These are phyloP conservation scores for Lineus longissimus DNA, from an alignment of 1,140 invertebrate species.

Conservation along the genomic window DNA sequence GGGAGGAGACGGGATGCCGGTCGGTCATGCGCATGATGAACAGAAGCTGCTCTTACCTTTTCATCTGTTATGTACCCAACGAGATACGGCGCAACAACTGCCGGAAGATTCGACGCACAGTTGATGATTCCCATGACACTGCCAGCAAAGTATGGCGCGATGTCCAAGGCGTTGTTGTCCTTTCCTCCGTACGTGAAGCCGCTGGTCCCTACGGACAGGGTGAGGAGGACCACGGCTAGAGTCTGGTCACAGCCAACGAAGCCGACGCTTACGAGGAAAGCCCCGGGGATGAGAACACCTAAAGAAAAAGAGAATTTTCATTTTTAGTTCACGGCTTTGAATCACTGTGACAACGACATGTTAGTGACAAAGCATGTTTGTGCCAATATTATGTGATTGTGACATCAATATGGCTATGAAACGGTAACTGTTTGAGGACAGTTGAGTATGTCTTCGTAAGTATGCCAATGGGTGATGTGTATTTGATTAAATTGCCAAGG, in stretches of 20 bases:
- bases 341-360: too few species aligned
- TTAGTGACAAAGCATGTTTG: neutral
- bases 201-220: constrained; percentile 75
- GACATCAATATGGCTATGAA: neutral
- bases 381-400: neutral
- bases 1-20: too few species aligned
- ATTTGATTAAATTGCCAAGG: too few species aligned
- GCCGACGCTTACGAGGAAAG: constrained; percentile 66
- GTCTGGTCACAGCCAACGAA: constrained; percentile 63
- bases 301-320: neutral
- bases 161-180: constrained; percentile 79
- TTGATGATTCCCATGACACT: constrained; percentile 53
- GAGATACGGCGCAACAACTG: too few species aligned
- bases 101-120: neutral
- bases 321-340: neutral
- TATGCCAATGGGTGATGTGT: too few species aligned
- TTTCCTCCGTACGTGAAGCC: constrained; percentile 79
- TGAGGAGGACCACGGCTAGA: constrained; percentile 69
- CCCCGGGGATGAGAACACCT: constrained; percentile 58
- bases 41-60: too few species aligned
- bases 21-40: too few species aligned
- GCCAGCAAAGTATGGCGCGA: constrained; percentile 65
- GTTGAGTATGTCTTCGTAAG: too few species aligned
- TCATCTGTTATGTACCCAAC: too few species aligned
- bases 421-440: neutral